Conservation (phyloP, 2,113 vertebrate genomes). For the Nanorana parkeri region DNA sequence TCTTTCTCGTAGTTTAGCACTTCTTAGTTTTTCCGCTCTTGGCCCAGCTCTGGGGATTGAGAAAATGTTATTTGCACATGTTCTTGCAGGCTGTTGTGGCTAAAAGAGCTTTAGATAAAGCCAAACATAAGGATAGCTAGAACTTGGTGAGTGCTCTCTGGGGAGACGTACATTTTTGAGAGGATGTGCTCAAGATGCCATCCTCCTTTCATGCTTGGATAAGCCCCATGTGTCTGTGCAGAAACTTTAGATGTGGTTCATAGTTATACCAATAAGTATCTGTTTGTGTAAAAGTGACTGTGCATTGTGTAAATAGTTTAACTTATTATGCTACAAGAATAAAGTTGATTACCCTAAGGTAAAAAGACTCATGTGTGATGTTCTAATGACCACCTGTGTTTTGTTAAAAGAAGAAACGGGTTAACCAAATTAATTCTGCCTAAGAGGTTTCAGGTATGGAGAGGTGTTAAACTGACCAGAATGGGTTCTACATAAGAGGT, state of each 20-base stretch:
- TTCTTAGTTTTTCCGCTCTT: conserved; percentile 55
- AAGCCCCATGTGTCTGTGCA: conserved; percentile 61
- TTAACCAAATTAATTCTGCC: no score
- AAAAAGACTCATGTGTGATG: conserved; percentile 80
- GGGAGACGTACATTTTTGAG: conserved; percentile 63
- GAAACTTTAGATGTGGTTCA: conserved; percentile 71
- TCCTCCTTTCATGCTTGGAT: conserved; percentile 61
- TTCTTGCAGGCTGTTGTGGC: conserved; percentile 57
- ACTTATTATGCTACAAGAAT: conserved; percentile 91
- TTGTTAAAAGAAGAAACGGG: background rate
- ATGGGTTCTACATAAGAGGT: no score
- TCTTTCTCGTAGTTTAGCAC: conserved; percentile 50
- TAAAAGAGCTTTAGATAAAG: conserved; percentile 61
- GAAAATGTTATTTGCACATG: conserved; percentile 64
- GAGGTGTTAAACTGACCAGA: no score
- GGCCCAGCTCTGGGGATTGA: conserved; percentile 60
- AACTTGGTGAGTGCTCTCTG: conserved; percentile 63
- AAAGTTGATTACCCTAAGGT: conserved; percentile 82
- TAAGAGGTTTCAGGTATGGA: no score
- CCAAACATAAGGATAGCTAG: conserved; percentile 52
- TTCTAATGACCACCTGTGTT: conserved; percentile 77
- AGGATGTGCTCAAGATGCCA: conserved; percentile 59
- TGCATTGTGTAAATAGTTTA: conserved; percentile 90
- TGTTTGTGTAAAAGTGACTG: conserved; percentile 83
- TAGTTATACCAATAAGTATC: conserved; percentile 75